phyloP scores from a whole-genome alignment of 2,113 vertebrate genomes.

The Esox niger region DNA sequence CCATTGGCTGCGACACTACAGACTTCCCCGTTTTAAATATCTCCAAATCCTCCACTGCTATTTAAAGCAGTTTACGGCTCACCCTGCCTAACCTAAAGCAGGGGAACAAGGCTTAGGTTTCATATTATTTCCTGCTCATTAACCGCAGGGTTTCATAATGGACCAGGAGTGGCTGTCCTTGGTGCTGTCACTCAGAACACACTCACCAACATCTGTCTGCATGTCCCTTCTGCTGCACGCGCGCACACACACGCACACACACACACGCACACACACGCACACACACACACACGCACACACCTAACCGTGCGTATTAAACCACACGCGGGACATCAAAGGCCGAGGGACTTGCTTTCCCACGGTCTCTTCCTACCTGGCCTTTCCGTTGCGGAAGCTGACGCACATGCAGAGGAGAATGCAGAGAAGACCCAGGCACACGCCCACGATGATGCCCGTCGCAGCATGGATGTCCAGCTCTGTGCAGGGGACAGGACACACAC shows the following conservation, averaged over 20 bases:
- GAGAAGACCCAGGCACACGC: constrained; percentile 91
- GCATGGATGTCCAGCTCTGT: constrained; percentile 88
- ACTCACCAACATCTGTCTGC: not conserved
- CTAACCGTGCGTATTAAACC: too few species aligned
- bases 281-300: not conserved
- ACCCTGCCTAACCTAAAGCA: constrained; percentile 18
- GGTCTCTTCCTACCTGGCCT: constrained; percentile 75
- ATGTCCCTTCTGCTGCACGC: not conserved
- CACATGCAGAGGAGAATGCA: constrained; percentile 96
- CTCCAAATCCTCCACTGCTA: not conserved
- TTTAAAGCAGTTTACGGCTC: constrained; percentile 8
- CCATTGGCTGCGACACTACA: constrained; percentile 22
- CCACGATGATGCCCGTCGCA: constrained; percentile 92
- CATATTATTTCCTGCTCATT: constrained; percentile 24
- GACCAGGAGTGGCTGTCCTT: constrained; percentile 28
- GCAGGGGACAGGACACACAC: constrained; percentile 5
- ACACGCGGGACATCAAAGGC: too few species aligned
- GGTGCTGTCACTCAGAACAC: not conserved
- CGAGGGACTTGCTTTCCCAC: not conserved
- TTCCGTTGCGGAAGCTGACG: constrained; percentile 85
- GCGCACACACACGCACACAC: not conserved
- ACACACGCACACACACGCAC: constrained; percentile 7
- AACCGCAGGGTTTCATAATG: constrained; percentile 27
- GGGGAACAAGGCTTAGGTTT: constrained; percentile 8
- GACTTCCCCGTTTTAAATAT: constrained; percentile 19